phyloP scores from a whole-genome alignment of 2,797 vertebrate genomes.

The Ptychobarbus kaznakovi region DNA sequence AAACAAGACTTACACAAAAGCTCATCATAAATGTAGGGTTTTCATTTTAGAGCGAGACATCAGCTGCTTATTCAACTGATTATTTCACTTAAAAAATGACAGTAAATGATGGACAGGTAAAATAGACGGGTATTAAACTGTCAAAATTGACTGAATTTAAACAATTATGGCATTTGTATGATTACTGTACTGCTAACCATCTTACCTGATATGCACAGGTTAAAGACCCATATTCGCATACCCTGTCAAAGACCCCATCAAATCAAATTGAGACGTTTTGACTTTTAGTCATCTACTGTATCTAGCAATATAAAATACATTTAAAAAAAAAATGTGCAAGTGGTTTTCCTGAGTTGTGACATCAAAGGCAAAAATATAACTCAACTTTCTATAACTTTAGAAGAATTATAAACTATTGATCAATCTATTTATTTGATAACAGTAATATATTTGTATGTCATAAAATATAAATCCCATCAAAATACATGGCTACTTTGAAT shows the following conservation, averaged over 20 bases:
- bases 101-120: neutral
- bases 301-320: neutral
- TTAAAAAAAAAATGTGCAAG: neutral
- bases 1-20: slow-evolving; percentile 29
- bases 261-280: neutral
- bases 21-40: neutral
- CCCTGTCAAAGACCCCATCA: neutral
- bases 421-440: neutral
- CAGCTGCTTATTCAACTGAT: slow-evolving; percentile 2
- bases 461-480: neutral
- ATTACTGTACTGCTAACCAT: neutral
- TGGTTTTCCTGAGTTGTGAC: neutral
- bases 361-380: neutral
- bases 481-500: neutral
- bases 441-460: too few species aligned
- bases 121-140: neutral
- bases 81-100: neutral
- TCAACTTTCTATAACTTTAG: neutral
- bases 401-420: neutral
- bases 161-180: neutral
- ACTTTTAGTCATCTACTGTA: neutral
- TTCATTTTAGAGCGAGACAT: neutral
- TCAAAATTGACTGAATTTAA: neutral
- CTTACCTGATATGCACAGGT: neutral
- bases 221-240: neutral